A percentile compares a stretch with the other conserved stretches of the same genome.
Evolutionary conservation across 1,140 invertebrate genomes (phyloP).

Genomic region (Bombus pyrosoma): DNA sequence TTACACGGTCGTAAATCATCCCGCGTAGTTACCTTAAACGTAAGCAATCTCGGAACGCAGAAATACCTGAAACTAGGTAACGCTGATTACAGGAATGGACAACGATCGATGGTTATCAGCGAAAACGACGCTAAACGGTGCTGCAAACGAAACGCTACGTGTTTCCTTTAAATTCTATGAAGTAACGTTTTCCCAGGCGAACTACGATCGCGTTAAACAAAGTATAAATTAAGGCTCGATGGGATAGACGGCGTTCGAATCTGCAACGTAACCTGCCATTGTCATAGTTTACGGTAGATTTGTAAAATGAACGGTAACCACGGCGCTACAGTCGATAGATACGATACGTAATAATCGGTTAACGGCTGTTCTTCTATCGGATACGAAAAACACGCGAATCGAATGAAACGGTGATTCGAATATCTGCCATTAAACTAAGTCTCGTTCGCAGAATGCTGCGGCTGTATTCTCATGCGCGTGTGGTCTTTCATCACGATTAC

Average conservation of each 20-base stretch:
- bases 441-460: not conserved
- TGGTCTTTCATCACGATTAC: not conserved
- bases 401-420: constrained; percentile 1
- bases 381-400: constrained; percentile 24
- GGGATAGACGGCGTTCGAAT: not conserved
- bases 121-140: constrained; percentile 7
- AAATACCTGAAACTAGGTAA: not conserved
- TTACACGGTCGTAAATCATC: constrained; percentile 29
- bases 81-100: not conserved
- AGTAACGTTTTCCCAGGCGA: not conserved
- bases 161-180: not conserved
- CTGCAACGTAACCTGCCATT: constrained; percentile 3
- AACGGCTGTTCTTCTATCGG: constrained; percentile 13
- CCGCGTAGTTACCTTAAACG: not conserved
- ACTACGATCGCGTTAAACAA: constrained; percentile 3
- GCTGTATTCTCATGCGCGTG: constrained; percentile 14
- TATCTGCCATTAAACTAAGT: not conserved
- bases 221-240: constrained; percentile 11
- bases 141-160: not conserved
- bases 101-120: constrained; percentile 27
- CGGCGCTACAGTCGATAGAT: not conserved
- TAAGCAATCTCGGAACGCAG: not conserved
- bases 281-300: constrained; percentile 32
- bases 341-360: constrained; percentile 24
- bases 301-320: constrained; percentile 31